Conservation (phyloP, 2,888 invertebrate species). For the Chymomyza fuscimana region DNA sequence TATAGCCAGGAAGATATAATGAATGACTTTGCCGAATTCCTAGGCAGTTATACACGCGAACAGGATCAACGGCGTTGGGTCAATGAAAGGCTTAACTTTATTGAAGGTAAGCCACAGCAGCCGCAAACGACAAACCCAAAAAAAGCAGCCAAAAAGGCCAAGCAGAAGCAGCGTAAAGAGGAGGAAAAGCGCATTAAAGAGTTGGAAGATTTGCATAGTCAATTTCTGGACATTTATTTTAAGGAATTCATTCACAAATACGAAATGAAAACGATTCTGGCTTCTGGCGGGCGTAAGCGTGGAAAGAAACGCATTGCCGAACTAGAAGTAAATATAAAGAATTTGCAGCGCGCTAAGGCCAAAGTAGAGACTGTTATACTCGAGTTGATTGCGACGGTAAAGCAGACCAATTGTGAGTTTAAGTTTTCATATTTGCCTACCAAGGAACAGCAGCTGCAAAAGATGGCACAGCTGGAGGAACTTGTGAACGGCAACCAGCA, state of each 20-base stretch:
- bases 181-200: conserved; percentile 78
- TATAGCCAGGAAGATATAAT: conserved; percentile 72
- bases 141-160: conserved; percentile 79
- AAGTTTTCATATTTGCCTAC: conserved; percentile 79
- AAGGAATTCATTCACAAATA: conserved; percentile 78
- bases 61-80: conserved; percentile 77
- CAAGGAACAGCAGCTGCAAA: conserved; percentile 78
- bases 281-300: conserved; percentile 75
- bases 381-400: conserved; percentile 78
- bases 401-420: conserved; percentile 77
- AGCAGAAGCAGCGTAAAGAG: conserved; percentile 79
- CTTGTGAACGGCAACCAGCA: conserved; percentile 32
- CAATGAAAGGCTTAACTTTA: conserved; percentile 77
- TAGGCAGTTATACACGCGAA: conserved; percentile 74
- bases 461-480: conserved; percentile 65
- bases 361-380: conserved; percentile 78
- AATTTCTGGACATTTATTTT: conserved; percentile 78
- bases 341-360: conserved; percentile 77
- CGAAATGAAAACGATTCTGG: conserved; percentile 69
- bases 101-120: conserved; percentile 74
- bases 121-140: conserved; percentile 77
- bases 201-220: conserved; percentile 75
- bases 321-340: conserved; percentile 77
- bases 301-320: conserved; percentile 79
- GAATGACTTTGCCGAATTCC: conserved; percentile 75